Percentiles rank a stretch among this genome's conserved stretches.
Evolutionary conservation across 2,797 vertebrate species (phyloP).

Genomic region (Forpus xanthops): DNA sequence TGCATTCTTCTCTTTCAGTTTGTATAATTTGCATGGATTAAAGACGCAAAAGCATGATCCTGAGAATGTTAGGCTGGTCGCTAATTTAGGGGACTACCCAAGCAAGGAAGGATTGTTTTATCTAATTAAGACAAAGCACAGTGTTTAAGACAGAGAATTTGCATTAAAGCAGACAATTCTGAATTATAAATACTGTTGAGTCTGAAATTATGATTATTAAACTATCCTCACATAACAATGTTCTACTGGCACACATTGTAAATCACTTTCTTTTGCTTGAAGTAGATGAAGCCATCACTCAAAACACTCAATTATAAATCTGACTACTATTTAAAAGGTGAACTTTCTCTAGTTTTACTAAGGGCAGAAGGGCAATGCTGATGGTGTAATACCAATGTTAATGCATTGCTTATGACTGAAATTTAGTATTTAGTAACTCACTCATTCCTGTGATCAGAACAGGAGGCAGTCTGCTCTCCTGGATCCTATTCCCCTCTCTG

Average conservation of each 20-base stretch:
- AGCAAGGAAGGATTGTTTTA: conserved; percentile 72
- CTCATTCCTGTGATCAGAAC: not conserved
- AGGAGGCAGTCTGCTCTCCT: not conserved
- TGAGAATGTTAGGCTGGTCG: conserved; percentile 12
- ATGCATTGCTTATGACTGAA: conserved; percentile 3
- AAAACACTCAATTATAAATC: conserved; percentile 15
- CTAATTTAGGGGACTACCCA: conserved; percentile 67
- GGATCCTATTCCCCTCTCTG: not conserved
- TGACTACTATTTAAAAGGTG: not conserved
- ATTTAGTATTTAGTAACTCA: not conserved
- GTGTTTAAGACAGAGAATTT: conserved; percentile 69
- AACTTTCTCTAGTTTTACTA: not conserved
- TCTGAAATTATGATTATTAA: conserved; percentile 67
- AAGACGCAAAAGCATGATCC: conserved; percentile 32
- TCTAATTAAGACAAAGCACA: conserved; percentile 71
- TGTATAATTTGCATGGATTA: not conserved
- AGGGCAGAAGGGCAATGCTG: conserved; percentile 5
- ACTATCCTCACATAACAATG: conserved; percentile 37
- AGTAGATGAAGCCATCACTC: conserved; percentile 35
- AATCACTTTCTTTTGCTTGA: conserved; percentile 31
- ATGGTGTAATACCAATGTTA: not conserved
- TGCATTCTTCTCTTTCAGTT: not conserved
- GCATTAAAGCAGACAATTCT: conserved; percentile 68
- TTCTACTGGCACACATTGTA: conserved; percentile 49
- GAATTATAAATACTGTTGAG: conserved; percentile 72